Base-by-base conservation (phyloP, 2,797 vertebrate genomes). In the Nothura maculosa region DNA sequence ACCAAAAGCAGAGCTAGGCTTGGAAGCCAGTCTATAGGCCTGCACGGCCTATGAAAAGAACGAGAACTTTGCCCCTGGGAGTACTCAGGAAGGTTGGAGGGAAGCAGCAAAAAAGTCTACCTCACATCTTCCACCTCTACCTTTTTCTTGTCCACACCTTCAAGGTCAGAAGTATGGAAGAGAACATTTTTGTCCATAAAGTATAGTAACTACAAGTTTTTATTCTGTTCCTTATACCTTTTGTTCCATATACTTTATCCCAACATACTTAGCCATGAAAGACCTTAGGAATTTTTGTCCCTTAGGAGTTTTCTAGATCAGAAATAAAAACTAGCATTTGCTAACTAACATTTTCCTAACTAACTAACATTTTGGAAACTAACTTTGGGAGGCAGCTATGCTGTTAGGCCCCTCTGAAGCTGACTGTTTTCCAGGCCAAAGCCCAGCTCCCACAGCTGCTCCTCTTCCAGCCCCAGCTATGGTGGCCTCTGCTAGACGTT, bases 321-420 rank as follows among this genome's bases (percentile, higher is more conserved):
- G 20, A 89, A 94, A 62, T 42, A 38, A 66, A 58, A 84, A 16
- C 7, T 63, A 30, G 10, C 32, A 36, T 10, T 43, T 57, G 4
- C 20, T 85, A 67, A 55, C 10, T 58, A 47, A 68, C 15, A 21
- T 68, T 85, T 79, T 82, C 25, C n/a, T n/a, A n/a, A n/a, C n/a
- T n/a, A n/a, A n/a, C n/a, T n/a, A n/a, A n/a, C n/a, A n/a, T n/a
- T n/a, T n/a, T n/a, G n/a, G n/a, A n/a, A n/a, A n/a, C n/a, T n/a
- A n/a, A n/a, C n/a, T n/a, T n/a, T n/a, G n/a, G 38, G 2, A 12
- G 25, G 18, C 63, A 69, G 42, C 52, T 70, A 17, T 43, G 42
- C 42, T 43, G 7, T 18, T 38, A 25, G 22, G 9, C 40, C 63
- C 17, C 21, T 27, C 34, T 11, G 48, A 48, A 89, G 8, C 21